Evolutionary conservation across 2,888 invertebrate genomes (phyloP).

Genomic region (Fragum fragum): DNA sequence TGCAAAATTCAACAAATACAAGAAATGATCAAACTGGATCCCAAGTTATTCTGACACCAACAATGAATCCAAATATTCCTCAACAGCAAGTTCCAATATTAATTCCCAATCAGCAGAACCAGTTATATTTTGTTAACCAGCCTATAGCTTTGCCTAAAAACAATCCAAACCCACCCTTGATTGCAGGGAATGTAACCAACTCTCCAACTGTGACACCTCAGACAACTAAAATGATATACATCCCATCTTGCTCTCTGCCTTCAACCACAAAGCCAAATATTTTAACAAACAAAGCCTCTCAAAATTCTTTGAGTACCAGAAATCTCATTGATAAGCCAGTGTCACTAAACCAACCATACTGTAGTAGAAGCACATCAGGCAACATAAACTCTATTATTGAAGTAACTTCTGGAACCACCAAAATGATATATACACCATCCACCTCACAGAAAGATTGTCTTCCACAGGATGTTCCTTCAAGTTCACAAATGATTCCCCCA

Average conservation of each 20-base stretch:
- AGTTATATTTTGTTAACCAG: background rate
- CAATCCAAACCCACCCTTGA: too few species aligned
- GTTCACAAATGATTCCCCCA: too few species aligned
- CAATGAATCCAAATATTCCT: background rate
- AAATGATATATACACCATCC: background rate
- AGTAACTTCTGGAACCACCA: background rate
- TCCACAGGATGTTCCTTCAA: too few species aligned
- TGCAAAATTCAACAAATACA: background rate
- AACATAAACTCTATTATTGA: background rate
- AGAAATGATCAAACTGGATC: background rate
- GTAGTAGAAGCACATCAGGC: background rate
- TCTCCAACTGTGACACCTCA: background rate
- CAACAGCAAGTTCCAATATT: background rate
- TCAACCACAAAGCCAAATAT: background rate
- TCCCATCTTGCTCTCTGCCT: background rate
- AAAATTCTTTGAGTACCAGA: too few species aligned
- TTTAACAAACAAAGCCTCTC: too few species aligned
- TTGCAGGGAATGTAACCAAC: background rate
- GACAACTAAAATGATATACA: background rate
- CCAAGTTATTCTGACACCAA: background rate
- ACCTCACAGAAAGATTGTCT: background rate
- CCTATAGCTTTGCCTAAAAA: background rate
- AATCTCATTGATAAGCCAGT: too few species aligned
- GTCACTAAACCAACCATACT: too few species aligned
- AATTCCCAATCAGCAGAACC: slow-evolving; percentile 5